A percentile compares a stretch with the other conserved stretches of the same genome.
Conservation (phyloP, 2,113 vertebrate genomes). For the Probosciger aterrimus region DNA sequence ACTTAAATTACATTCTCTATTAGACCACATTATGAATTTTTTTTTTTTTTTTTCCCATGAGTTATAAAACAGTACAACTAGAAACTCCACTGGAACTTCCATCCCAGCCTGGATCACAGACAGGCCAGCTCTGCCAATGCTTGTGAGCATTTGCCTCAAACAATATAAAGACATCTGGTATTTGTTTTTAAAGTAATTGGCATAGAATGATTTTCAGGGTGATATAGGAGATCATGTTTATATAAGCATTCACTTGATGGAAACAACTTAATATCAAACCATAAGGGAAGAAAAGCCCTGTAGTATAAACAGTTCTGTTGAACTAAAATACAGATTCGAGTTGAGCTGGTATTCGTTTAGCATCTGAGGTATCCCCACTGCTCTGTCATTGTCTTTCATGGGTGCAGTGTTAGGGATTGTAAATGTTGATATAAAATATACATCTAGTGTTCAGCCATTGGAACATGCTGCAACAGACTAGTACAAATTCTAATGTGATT, state of each 20-base stretch:
- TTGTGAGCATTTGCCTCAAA: slow-evolving; percentile 49
- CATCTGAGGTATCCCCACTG: background rate
- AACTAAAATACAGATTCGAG: slow-evolving; percentile 48
- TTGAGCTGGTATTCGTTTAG: slow-evolving; percentile 47
- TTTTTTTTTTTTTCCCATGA: background rate
- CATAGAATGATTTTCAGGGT: slow-evolving; percentile 41
- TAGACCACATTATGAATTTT: background rate
- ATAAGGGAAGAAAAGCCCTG: background rate
- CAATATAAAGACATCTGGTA: slow-evolving; percentile 53
- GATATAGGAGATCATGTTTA: slow-evolving; percentile 67
- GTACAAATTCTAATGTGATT: background rate
- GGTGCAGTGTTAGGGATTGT: background rate
- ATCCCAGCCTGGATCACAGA: background rate
- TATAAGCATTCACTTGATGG: slow-evolving; percentile 46
- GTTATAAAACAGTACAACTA: background rate
- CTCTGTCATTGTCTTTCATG: background rate
- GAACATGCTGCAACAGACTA: background rate
- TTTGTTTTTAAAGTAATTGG: slow-evolving; percentile 63
- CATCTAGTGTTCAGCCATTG: background rate
- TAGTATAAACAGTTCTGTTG: slow-evolving; percentile 57
- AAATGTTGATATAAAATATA: background rate
- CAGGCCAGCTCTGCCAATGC: background rate
- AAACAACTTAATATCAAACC: slow-evolving; percentile 61
- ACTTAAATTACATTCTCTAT: background rate
- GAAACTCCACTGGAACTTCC: background rate